Percentiles rank a stretch among this genome's conserved stretches.
Evolutionary conservation across 2,113 vertebrate genomes (phyloP).

Genomic region (Psittacula cyanocephala): DNA sequence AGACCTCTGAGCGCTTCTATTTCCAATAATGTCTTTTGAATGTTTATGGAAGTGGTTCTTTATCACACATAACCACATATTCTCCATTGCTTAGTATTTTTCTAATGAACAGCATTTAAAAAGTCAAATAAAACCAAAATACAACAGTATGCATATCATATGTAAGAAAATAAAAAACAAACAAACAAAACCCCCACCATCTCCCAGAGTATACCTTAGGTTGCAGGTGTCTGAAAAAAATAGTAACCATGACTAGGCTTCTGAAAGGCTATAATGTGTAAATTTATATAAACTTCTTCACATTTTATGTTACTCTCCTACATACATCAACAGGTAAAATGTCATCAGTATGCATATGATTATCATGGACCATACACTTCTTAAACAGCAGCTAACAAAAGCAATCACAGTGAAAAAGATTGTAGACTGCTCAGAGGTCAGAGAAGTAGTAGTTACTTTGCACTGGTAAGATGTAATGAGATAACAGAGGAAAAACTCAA

Average conservation of each 20-base stretch:
- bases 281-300: neutral
- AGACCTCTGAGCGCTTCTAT: neutral
- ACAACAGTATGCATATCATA: neutral
- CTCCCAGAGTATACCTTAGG: neutral
- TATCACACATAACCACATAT: neutral
- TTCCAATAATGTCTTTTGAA: neutral
- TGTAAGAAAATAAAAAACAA: neutral
- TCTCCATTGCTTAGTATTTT: neutral
- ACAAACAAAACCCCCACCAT: too few species aligned
- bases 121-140: neutral
- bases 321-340: neutral
- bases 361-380: neutral
- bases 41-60: neutral
- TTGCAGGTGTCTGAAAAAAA: neutral
- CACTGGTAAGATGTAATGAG: neutral
- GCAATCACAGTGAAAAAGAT: neutral
- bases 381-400: neutral
- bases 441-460: neutral
- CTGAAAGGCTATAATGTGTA: neutral
- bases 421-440: neutral
- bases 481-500: neutral
- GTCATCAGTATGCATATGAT: neutral
- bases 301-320: neutral
- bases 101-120: neutral
- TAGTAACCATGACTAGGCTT: neutral